phyloP scores from a whole-genome alignment of 1,140 invertebrate genomes.

The Laupala kohalensis region DNA sequence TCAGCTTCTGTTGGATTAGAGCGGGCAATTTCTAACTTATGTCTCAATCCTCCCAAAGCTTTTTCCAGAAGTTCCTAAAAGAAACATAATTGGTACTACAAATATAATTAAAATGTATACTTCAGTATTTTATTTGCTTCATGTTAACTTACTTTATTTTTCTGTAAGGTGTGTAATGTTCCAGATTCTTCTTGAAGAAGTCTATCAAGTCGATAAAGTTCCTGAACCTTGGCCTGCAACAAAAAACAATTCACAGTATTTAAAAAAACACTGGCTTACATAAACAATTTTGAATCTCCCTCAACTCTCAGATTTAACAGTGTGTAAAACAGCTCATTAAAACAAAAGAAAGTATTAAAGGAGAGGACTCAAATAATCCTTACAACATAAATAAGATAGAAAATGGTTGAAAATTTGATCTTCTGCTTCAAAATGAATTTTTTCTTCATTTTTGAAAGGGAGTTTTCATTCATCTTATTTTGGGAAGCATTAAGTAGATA shows the following conservation, averaged over 20 bases:
- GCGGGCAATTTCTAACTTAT: conserved; percentile 44
- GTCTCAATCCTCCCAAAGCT: conserved; percentile 50
- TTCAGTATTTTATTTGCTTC: background rate
- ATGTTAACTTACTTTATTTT: conserved; percentile 51
- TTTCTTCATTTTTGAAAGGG: no score
- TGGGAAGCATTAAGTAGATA: no score
- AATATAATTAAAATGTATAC: background rate
- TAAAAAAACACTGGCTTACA: background rate
- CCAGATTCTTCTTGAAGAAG: conserved; percentile 76
- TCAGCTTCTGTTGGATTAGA: conserved; percentile 51
- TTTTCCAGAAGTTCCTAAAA: conserved; percentile 58
- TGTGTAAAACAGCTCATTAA: no score
- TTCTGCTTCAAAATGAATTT: no score
- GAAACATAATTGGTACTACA: background rate
- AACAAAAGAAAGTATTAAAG: no score
- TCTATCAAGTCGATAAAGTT: conserved; percentile 71
- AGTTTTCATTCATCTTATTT: no score
- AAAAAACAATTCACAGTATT: conserved; percentile 9
- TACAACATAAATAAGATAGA: no score
- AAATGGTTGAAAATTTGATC: no score
- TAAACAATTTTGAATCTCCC: background rate
- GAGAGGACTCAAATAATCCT: no score
- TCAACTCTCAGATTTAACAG: no score
- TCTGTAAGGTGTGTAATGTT: conserved; percentile 65
- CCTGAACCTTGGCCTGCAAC: conserved; percentile 57